Conservation (phyloP, 2,888 invertebrate species). For the Podabrus alpinus region DNA sequence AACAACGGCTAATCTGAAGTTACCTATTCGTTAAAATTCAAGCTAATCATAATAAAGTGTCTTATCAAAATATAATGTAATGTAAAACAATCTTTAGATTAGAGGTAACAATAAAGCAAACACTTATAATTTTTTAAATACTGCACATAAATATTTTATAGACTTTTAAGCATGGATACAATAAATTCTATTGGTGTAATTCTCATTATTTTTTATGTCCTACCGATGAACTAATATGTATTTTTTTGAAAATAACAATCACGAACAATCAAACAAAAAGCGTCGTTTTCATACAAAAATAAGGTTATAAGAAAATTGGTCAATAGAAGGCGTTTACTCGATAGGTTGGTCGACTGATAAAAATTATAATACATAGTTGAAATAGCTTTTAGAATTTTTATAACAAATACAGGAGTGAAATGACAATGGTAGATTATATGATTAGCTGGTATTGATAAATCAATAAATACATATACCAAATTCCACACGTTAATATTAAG, state of each 20-base stretch:
- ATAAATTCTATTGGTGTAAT: background rate
- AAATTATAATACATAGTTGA: background rate
- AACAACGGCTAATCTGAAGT: background rate
- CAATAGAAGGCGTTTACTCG: background rate
- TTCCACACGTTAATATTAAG: background rate
- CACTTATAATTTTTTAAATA: background rate
- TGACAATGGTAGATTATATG: background rate
- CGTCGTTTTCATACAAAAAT: background rate
- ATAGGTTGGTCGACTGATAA: background rate
- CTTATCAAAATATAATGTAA: background rate
- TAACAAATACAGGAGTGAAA: background rate
- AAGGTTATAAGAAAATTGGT: background rate
- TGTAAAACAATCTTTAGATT: background rate
- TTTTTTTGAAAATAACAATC: background rate
- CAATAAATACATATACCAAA: background rate
- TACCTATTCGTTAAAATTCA: background rate
- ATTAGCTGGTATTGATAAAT: background rate
- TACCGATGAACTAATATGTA: background rate
- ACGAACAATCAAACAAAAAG: background rate
- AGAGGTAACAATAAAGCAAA: background rate
- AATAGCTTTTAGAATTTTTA: background rate
- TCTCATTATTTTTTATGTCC: background rate
- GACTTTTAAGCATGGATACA: background rate
- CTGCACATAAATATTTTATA: background rate
- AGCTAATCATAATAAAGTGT: background rate